Evolutionary conservation across 2,888 invertebrate species (phyloP), one percentile per base, ranked within the genome.

Genomic region (Harpalus rubripes): DNA sequence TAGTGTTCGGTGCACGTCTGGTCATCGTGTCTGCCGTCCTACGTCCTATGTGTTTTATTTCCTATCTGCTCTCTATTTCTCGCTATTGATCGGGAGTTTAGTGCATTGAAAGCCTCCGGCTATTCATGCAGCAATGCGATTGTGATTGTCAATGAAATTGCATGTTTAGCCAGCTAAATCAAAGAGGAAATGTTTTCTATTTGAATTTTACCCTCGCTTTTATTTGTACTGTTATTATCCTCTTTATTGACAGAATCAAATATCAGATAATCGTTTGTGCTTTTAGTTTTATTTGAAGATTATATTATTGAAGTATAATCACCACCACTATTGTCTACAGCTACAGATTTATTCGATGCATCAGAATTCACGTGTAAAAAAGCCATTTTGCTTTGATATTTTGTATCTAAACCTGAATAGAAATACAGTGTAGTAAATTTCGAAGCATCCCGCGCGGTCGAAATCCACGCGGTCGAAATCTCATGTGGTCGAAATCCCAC

Each of bases 1-100:
- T 52, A 12, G 44, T 52, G 44, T 52, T 52, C 12, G 12, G 12
- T 2, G 12, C 44, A 12, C 10, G 12, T 52, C 2, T 10, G 44
- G 44, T 52, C 12, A 52, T 12, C 10, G 44, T 52, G 44, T 8
- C 44, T 8, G 44, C 3, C 12, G 8, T 52, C 44, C 44, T 52
- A 52, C 32, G 10, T 12, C 10, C 44, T 10, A 7, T 32, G 44
- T 12, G 44, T 52, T 52, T 52, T 52, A 52, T 52, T 12, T 52
- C 44, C 44, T 8, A 12, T 8, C 10, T 12, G 44, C 10, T 12
- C 44, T 8, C 44, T 52, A 52, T 52, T 52, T 10, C 44, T 80
- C 80, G 12, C 41, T 80, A 61, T 80, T 39, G 59, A 59, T 80
- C 80, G 59, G 16, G 32, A 80, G 61, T 80, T 80, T 80, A 80